Evolutionary conservation across 2,113 vertebrate species (phyloP).

Genomic region (Arvicanthis niloticus): DNA sequence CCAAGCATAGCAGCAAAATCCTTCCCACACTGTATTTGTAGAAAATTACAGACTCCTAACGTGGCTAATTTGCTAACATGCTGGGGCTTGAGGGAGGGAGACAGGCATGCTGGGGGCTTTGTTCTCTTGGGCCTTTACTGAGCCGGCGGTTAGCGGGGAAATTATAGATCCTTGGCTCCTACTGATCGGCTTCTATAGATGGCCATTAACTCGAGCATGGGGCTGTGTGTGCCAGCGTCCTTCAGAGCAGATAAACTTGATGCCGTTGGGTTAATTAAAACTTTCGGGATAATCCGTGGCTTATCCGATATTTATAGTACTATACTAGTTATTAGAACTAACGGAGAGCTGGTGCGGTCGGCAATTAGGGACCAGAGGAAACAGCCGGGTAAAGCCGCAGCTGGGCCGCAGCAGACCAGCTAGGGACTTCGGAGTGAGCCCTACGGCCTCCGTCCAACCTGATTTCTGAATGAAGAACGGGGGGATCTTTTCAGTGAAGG

Average conservation of each 20-base stretch:
- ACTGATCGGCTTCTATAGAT: constrained; percentile 41
- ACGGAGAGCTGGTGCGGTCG: background rate
- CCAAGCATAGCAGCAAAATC: background rate
- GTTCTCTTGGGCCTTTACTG: constrained; percentile 67
- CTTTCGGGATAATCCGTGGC: constrained; percentile 75
- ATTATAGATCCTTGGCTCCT: constrained; percentile 63
- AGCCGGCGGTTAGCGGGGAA: constrained; percentile 57
- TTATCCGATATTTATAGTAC: constrained; percentile 76
- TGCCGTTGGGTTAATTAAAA: constrained; percentile 77
- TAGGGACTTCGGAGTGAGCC: background rate
- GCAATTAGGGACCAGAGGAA: constrained; percentile 61
- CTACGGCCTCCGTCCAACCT: background rate
- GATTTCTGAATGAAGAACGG: constrained; percentile 44
- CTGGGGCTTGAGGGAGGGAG: constrained; percentile 54
- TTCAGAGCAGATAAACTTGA: constrained; percentile 70
- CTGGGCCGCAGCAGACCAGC: constrained; percentile 25
- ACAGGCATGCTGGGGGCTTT: constrained; percentile 27
- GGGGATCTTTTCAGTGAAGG: background rate
- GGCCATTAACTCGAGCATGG: constrained; percentile 56
- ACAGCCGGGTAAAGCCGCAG: constrained; percentile 30
- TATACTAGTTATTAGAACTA: constrained; percentile 66
- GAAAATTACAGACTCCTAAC: constrained; percentile 56
- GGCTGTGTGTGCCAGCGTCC: constrained; percentile 48
- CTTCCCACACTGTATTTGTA: background rate
- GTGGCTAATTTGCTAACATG: constrained; percentile 25